These are phyloP conservation scores for Sciurus carolinensis DNA, from an alignment of 2,797 vertebrate genomes.

Conservation along the genomic window DNA sequence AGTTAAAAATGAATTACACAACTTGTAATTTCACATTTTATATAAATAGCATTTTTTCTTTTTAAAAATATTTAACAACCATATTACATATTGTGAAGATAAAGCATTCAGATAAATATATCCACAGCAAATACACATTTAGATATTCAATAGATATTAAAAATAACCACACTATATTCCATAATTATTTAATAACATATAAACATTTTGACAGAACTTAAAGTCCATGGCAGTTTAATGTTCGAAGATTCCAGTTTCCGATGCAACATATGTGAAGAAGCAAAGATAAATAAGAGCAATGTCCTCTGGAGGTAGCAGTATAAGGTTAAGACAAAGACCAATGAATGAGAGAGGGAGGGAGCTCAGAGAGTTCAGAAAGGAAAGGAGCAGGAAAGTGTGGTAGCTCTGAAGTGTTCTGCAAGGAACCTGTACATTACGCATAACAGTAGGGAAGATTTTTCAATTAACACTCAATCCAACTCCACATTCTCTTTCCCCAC, in stretches of 20 bases:
- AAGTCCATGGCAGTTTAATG: background rate
- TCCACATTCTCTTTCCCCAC: background rate
- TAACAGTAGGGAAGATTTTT: background rate
- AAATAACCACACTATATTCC: background rate
- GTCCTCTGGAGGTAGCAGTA: background rate
- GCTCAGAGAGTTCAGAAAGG: too few species aligned
- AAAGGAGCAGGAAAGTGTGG: background rate
- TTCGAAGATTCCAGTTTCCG: background rate
- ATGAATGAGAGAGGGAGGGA: background rate
- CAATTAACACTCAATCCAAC: background rate
- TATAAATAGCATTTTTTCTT: background rate
- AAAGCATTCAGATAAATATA: background rate
- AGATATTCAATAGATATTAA: background rate
- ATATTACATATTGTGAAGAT: background rate
- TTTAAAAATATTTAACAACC: background rate
- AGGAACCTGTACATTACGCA: background rate
- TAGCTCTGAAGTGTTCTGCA: background rate
- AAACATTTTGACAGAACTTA: background rate
- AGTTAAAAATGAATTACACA: background rate
- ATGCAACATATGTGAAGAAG: background rate
- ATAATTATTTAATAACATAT: background rate
- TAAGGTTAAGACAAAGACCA: background rate
- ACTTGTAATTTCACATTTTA: background rate
- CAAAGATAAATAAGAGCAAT: background rate
- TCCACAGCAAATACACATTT: background rate